These are phyloP conservation scores for Onychorhynchus coronatus DNA, from an alignment of 2,113 vertebrate genomes.

Conservation along the genomic window DNA sequence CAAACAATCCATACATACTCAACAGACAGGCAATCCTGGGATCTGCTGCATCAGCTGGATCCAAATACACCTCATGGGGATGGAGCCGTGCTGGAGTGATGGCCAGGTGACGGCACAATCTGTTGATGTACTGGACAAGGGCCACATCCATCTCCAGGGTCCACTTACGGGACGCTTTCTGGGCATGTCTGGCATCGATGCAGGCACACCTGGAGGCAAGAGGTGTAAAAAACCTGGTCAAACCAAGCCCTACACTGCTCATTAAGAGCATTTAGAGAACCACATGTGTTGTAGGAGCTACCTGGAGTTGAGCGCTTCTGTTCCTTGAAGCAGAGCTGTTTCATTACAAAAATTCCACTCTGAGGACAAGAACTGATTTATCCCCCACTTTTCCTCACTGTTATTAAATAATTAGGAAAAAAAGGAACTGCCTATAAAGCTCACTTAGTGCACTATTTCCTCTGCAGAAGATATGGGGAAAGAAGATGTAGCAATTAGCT, in stretches of 20 bases:
- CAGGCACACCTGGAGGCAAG: conserved; percentile 85
- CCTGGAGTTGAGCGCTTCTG: not conserved
- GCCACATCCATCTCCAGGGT: conserved; percentile 94
- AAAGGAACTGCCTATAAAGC: not conserved
- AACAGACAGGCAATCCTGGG: conserved; percentile 87
- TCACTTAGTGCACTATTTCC: not conserved
- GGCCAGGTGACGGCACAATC: conserved; percentile 93
- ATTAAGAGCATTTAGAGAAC: rapidly evolving
- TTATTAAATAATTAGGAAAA: not conserved
- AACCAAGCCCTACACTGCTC: too few relatives aligned
- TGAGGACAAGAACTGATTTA: not conserved
- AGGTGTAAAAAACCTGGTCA: rapidly evolving
- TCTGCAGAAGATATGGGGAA: not conserved
- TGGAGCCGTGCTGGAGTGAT: conserved; percentile 93
- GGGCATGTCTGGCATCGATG: conserved; percentile 89
- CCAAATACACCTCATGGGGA: conserved; percentile 94
- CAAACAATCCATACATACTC: conserved; percentile 69
- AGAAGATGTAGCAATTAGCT: not conserved
- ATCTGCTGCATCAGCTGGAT: conserved; percentile 84
- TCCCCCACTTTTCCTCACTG: not conserved
- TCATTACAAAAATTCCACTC: not conserved
- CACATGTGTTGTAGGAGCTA: not conserved
- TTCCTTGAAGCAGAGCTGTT: not conserved
- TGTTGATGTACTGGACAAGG: conserved; percentile 90
- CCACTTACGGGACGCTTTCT: conserved; percentile 93